phyloP scores from a whole-genome alignment of 2,797 vertebrate genomes.

The Spinibarbus caldwelli region DNA sequence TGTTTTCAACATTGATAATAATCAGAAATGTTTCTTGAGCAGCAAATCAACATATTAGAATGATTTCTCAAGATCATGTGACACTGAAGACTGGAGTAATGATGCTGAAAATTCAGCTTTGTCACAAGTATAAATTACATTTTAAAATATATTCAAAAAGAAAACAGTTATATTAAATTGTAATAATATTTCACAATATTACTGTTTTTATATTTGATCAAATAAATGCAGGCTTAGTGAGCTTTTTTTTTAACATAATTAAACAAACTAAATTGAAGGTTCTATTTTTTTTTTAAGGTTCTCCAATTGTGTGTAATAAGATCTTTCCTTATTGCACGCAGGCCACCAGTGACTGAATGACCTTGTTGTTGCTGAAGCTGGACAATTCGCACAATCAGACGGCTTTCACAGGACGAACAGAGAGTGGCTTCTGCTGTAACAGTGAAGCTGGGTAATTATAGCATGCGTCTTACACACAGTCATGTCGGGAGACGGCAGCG shows the following conservation, averaged over 20 bases:
- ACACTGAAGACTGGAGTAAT: neutral
- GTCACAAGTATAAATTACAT: neutral
- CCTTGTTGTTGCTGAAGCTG: conserved; percentile 34
- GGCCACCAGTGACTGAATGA: conserved; percentile 40
- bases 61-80: neutral
- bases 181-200: neutral
- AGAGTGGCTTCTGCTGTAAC: conserved; percentile 43
- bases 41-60: neutral
- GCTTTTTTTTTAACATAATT: neutral
- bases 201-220: neutral
- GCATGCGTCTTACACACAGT: conserved; percentile 25
- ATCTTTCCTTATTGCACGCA: neutral
- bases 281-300: neutral
- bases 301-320: neutral
- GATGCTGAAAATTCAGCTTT: neutral
- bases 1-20: neutral
- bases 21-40: neutral
- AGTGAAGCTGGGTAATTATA: conserved; percentile 54
- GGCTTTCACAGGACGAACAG: conserved; percentile 29
- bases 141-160: neutral
- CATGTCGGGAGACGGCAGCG: conserved; percentile 15
- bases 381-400: conserved; percentile 29
- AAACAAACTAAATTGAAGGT: neutral
- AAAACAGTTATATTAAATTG: neutral
- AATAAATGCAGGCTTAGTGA: neutral